Evolutionary conservation across 2,797 vertebrate species (phyloP).

Genomic region (Rhyacichthys aspro): DNA sequence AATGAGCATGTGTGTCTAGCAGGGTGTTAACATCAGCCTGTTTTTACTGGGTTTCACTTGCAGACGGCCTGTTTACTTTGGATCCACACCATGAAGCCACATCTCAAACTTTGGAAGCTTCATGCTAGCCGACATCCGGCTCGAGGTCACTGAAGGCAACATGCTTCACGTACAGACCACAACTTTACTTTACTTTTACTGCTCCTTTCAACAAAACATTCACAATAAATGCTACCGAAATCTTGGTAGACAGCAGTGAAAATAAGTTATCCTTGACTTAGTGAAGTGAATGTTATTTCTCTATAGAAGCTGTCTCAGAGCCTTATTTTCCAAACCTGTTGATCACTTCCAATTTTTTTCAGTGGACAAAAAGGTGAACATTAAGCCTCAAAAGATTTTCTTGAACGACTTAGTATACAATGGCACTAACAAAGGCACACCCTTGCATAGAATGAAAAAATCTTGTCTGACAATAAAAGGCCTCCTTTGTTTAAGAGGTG

Average conservation of each 20-base stretch:
- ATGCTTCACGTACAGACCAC: constrained; percentile 19
- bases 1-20: constrained; percentile 22
- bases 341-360: too few relatives aligned
- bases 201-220: constrained; percentile 10
- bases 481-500: too few relatives aligned
- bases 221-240: constrained; percentile 4
- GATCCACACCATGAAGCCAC: constrained; percentile 45
- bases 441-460: too few relatives aligned
- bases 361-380: too few relatives aligned
- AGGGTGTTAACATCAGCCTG: constrained; percentile 37
- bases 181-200: constrained; percentile 8
- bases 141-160: constrained; percentile 33
- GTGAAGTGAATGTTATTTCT: too few relatives aligned
- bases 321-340: too few relatives aligned
- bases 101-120: constrained; percentile 32
- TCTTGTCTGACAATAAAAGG: too few relatives aligned
- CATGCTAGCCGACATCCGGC: constrained; percentile 20
- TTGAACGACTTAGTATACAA: too few relatives aligned
- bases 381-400: too few relatives aligned
- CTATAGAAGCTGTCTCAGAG: too few relatives aligned
- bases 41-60: constrained; percentile 49
- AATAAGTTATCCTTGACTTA: constrained; percentile 4
- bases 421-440: too few relatives aligned
- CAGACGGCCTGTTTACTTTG: constrained; percentile 62
- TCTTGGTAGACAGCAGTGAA: constrained; percentile 6